Evolutionary conservation across 2,113 vertebrate genomes (phyloP).

Genomic region (Puntigrus tetrazona): DNA sequence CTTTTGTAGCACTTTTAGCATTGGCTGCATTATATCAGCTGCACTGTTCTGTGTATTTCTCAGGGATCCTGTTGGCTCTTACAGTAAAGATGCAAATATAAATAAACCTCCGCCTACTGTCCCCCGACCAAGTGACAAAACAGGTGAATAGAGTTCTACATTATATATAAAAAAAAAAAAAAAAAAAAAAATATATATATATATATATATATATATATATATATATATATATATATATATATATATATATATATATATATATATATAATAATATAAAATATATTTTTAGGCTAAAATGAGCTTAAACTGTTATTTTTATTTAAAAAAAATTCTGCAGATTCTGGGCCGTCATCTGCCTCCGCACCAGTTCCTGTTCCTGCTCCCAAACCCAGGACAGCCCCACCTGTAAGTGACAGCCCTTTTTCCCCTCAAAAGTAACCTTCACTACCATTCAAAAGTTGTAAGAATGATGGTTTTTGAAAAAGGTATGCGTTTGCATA

Average conservation of each 20-base stretch:
- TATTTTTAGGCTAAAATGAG: background rate
- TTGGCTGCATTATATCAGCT: background rate
- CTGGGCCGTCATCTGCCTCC: slow-evolving; percentile 41
- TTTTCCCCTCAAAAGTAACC: background rate
- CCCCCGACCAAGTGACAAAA: slow-evolving; percentile 66
- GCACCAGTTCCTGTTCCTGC: slow-evolving; percentile 69
- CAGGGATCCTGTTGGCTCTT: slow-evolving; percentile 42
- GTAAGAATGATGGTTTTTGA: no score
- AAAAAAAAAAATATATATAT: no score
- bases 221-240: no score
- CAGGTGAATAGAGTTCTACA: no score
- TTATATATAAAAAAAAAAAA: no score
- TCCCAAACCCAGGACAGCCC: slow-evolving; percentile 86
- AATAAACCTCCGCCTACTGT: slow-evolving; percentile 72
- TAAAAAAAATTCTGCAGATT: background rate
- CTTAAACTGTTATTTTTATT: slow-evolving; percentile 25
- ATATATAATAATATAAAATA: no score
- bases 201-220: no score
- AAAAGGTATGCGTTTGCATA: no score
- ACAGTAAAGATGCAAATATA: slow-evolving; percentile 72
- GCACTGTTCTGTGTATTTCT: background rate
- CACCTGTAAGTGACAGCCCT: slow-evolving; percentile 75
- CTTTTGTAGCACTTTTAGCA: background rate
- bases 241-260: no score
- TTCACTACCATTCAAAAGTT: background rate